phyloP scores from a whole-genome alignment of 2,113 vertebrate genomes.

The Thalassarche chlororhynchos region DNA sequence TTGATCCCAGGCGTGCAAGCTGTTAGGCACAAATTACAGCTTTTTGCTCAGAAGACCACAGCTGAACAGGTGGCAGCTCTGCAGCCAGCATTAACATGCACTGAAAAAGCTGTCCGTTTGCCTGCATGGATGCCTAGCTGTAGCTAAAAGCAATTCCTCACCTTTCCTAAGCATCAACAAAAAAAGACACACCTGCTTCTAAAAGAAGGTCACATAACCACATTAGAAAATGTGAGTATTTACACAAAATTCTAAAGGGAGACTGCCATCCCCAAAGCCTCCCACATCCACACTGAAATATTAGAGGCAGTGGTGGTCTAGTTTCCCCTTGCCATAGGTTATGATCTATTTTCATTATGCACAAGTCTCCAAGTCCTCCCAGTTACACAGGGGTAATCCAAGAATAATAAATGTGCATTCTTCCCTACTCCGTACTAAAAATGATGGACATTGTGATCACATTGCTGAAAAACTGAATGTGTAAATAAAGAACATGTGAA shows the following conservation, averaged over 20 bases:
- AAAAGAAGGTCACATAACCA: background rate
- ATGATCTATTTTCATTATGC: background rate
- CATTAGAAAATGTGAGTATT: background rate
- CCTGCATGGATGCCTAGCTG: background rate
- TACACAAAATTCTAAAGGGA: background rate
- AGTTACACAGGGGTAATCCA: background rate
- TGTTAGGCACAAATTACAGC: background rate
- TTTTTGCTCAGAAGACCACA: background rate
- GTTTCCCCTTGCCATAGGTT: background rate
- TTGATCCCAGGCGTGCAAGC: background rate
- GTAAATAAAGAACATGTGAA: background rate
- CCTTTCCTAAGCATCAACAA: background rate
- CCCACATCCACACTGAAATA: background rate
- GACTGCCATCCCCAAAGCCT: background rate
- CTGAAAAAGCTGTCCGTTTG: background rate
- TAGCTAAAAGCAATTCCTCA: background rate
- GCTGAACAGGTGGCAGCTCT: background rate
- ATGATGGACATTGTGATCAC: background rate
- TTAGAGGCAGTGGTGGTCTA: background rate
- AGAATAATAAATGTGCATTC: background rate
- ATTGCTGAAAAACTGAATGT: background rate
- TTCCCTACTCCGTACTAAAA: background rate
- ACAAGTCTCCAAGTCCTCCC: background rate
- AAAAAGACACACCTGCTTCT: background rate
- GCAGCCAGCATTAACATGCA: background rate